A percentile compares a stretch with the other conserved stretches of the same genome.
These are phyloP conservation scores for Volucella bombylans DNA, from an alignment of 2,888 invertebrate genomes.

Conservation along the genomic window DNA sequence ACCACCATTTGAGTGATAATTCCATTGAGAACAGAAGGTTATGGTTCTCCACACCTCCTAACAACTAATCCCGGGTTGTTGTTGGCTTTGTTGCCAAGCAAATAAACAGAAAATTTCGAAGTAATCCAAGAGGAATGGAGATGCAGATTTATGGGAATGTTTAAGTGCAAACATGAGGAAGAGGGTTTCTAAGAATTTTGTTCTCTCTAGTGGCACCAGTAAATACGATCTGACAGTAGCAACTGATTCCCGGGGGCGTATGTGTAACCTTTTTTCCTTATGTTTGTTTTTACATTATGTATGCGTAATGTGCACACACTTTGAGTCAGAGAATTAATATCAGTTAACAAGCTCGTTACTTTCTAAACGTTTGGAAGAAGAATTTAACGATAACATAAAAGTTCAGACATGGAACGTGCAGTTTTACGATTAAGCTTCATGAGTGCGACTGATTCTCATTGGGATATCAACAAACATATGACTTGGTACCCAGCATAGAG, in stretches of 20 bases:
- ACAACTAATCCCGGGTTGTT: background rate
- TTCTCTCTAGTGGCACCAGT: constrained; percentile 18
- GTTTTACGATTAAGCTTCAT: no score
- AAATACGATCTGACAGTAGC: constrained; percentile 26
- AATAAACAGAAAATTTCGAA: constrained; percentile 28
- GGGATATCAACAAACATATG: no score
- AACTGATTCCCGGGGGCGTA: constrained; percentile 25
- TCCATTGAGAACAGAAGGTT: background rate
- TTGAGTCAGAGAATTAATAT: background rate
- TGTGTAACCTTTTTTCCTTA: constrained; percentile 44
- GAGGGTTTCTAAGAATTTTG: constrained; percentile 23
- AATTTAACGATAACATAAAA: no score
- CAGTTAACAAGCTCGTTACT: background rate
- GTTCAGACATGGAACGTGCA: no score
- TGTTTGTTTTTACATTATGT: no score
- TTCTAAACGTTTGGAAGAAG: background rate
- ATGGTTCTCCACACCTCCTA: background rate
- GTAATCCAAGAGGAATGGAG: constrained; percentile 16
- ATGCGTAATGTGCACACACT: background rate
- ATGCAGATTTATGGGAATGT: constrained; percentile 10
- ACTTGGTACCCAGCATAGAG: no score
- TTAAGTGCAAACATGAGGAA: background rate
- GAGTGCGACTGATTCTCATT: no score
- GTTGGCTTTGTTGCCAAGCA: constrained; percentile 4
- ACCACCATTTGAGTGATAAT: constrained; percentile 24